Base-by-base conservation (phyloP, 2,113 vertebrate species). In the Peromyscus polionotus region DNA sequence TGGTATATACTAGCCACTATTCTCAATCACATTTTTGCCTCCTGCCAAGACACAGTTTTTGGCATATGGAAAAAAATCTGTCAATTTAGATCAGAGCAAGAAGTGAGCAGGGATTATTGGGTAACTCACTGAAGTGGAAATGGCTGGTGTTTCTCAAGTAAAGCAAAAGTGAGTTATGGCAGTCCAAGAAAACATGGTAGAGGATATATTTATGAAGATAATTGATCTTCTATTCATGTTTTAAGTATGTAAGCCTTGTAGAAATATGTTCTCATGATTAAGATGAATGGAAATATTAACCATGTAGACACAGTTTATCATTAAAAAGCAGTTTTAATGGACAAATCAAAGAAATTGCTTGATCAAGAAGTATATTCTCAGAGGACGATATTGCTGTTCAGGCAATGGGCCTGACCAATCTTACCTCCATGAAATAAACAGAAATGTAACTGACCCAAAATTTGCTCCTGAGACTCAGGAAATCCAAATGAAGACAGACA, bases 181-280 rank as follows among this genome's bases (percentile, higher is more conserved):
- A 87, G 48, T 59, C 1, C 16, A 90, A 88, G 51, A 90, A 81
- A 73, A 67, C 33, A 84, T 14, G 59, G 61, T 73, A 19, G 91
- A 75, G 90, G 5, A 39, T 12, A 24, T 24, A 3, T 48, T 8
- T 16, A 24, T 12, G 61, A 31, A 2, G 11, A 76, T 75, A 48
- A 72, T 45, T 91, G 65, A 93, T 16, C 7, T 89, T 93, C 45
- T 8, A 48, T 95, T 95, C 39, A 57, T 24, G 6, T 80, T 94
- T 95, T 72, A 81, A 84, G 26, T 9, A 83, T 67, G n/a, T 86
- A 22, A 0, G 22, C 24, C 31, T 76, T 20, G 13, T 45, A 79
- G 51, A 17, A 68, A 73, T 22, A 68, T 1, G 1, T 16, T 83
- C 33, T 76, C 73, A 10, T 54, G 61, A 0, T 3, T 63, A 72